Percentiles rank a stretch among this genome's conserved stretches.
phyloP scores from a whole-genome alignment of 2,113 vertebrate species.

The Ptyas mucosa region DNA sequence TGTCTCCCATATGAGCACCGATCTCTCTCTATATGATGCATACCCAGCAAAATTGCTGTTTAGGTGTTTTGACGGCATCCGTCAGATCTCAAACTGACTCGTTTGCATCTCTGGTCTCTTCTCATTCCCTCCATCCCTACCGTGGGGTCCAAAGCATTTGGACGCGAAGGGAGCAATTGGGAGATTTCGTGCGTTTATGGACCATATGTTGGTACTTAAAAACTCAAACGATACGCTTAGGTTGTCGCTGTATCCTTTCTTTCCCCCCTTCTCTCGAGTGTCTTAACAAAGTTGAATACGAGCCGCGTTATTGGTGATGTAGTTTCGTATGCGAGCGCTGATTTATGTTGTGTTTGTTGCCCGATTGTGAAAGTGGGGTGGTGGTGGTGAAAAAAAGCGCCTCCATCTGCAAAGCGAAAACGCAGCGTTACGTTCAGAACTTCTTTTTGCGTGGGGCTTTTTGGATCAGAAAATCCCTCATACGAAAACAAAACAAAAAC shows the following conservation, averaged over 20 bases:
- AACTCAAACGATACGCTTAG: neutral
- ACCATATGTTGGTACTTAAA: conserved; percentile 1
- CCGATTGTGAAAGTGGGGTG: neutral
- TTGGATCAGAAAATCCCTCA: neutral
- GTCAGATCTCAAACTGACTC: conserved; percentile 19
- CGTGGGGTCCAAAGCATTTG: neutral
- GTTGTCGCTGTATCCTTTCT: neutral
- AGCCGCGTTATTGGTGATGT: neutral
- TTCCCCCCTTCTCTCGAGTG: neutral
- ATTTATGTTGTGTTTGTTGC: neutral
- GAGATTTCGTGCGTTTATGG: neutral
- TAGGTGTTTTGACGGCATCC: neutral
- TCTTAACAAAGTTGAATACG: conserved; percentile 19
- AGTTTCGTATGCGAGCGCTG: neutral
- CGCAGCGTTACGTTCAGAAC: neutral
- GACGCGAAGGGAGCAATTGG: neutral
- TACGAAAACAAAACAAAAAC: neutral
- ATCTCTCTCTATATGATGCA: conserved; percentile 7
- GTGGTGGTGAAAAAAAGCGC: accelerated
- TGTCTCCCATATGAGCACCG: neutral
- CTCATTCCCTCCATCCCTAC: neutral
- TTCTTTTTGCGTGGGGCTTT: neutral
- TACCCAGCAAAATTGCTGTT: conserved; percentile 40
- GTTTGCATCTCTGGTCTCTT: conserved; percentile 13
- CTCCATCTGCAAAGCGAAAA: neutral